Base-by-base conservation (phyloP, 2,797 vertebrate genomes). In the Phalanger gymnotis region DNA sequence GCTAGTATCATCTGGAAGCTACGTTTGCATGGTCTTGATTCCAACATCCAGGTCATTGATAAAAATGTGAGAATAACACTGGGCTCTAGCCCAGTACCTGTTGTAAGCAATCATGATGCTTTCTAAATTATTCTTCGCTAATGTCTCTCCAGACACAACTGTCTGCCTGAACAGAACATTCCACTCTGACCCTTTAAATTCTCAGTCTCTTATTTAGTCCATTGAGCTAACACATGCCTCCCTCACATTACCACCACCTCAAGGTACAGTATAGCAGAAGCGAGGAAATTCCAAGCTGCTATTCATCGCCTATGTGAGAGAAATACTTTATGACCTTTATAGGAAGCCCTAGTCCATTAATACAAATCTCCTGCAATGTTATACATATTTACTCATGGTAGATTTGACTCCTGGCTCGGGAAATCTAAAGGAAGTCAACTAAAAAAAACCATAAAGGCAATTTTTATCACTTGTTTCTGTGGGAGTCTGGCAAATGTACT, bases 271-370 rank as follows among this genome's bases (percentile, higher is more conserved):
- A 56, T 19, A 81, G 90, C 53, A 94, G 10, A 96, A 92, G 92
- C 92, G 95, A 95, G 92, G 92, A 97, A 97, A 98, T 96, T 93
- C 96, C 96, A 96, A 96, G 91, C 61, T 54, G 91, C 28, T 93
- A 94, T 96, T 94, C 94, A 95, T 96, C 97, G 96, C 34, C 93
- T 28, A 81, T 53, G 54, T 97, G 95, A 97, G 91, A 92, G 94
- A 97, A 97, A 97, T 94, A 97, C 91, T 96, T 97, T 95, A 96
- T 95, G 97, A 96, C 96, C 97, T 97, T 97, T 94, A 94, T 95
- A 95, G 93, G 81, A 52, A 90, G 93, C 92, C 92, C 97, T 94
- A 96, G 94, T 96, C 92, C 95, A 96, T 96, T 97, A 97, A 95
- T 94, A 97, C 53, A 94, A 91, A 81, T 97, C 93, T 95, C 96